Evolutionary conservation across 2,797 vertebrate species (phyloP), one percentile per base, ranked within the genome.

Genomic region (Gastrophryne carolinensis): DNA sequence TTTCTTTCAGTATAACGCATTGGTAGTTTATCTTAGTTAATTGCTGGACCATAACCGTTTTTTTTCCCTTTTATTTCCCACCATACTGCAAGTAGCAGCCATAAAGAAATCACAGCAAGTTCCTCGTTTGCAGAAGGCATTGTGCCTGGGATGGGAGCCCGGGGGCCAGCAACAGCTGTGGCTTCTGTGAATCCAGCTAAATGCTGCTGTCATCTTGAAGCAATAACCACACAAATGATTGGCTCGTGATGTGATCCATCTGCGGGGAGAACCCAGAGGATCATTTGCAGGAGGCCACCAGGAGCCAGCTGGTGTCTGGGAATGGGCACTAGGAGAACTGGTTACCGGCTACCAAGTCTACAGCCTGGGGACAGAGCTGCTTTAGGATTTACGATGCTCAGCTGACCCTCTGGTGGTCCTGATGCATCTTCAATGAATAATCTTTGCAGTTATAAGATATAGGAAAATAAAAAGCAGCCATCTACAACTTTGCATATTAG

Each of bases 171-270:
- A 76, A 69, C 73, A 71, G 74, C 74, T 77, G 74, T 49, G 52
- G 50, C 61, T 58, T 57, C 75, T 78, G 67, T 72, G 67, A 66
- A 65, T 27, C 21, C 19, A 60, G 74, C 61, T 78, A 65, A 78
- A 63, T 78, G 68, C 75, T 71, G 52, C 75, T 78, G 75, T 78
- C 75, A 72, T 78, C 75, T 78, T 78, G 67, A 72, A 78, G 60
- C 75, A 66, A 72, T 78, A 78, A 71, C 67, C 75, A 65, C 75
- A 64, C 60, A 72, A 78, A 53, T 66, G 75, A 78, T 65, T 61
- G 35, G 58, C 49, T 63, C 68, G 35, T 72, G 75, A 78, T 78
- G 52, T 58, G 75, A 64, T 72, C 75, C 68, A 77, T 77, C 75
- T 72, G 75, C 52, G 30, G 44, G 53, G 50, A 77, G 63, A 77